Evolutionary conservation across 2,797 vertebrate species (phyloP).

Genomic region (Silurus lanzhouensis): DNA sequence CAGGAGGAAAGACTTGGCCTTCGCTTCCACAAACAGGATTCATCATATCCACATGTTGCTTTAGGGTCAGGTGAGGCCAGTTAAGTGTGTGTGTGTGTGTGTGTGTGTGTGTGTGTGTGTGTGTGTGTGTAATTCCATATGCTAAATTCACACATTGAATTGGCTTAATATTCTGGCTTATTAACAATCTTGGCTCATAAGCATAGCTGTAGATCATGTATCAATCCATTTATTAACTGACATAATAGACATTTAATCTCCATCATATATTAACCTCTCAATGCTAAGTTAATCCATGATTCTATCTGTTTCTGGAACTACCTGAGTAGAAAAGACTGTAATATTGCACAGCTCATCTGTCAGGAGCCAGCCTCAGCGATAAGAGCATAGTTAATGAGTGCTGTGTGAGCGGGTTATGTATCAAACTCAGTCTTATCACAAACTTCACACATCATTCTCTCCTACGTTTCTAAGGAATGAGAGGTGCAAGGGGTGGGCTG

Average conservation of each 20-base stretch:
- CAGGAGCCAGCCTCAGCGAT: conserved; percentile 55
- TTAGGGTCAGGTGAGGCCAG: conserved; percentile 49
- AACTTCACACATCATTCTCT: conserved; percentile 36
- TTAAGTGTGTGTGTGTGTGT: conserved; percentile 22
- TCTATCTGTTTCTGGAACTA: conserved; percentile 54
- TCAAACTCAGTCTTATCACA: conserved; percentile 50
- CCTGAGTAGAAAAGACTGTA: conserved; percentile 69
- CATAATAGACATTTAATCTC: conserved; percentile 33
- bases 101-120: neutral
- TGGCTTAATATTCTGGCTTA: conserved; percentile 35
- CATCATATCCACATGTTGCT: conserved; percentile 40
- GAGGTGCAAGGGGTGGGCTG: conserved; percentile 44
- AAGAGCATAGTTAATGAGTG: conserved; percentile 61
- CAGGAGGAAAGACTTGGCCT: conserved; percentile 29
- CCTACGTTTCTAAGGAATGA: conserved; percentile 43
- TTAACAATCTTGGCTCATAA: conserved; percentile 57
- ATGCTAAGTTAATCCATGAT: conserved; percentile 40
- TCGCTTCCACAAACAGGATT: conserved; percentile 20
- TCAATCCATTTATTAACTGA: conserved; percentile 73
- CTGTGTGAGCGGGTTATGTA: conserved; percentile 15
- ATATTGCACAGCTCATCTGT: conserved; percentile 54
- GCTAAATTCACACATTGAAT: conserved; percentile 49
- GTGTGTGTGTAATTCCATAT: conserved; percentile 38
- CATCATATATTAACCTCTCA: conserved; percentile 20
- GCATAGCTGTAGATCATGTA: conserved; percentile 72